Conservation (phyloP, 2,888 invertebrate species). For the Shargacucullia verbasci region DNA sequence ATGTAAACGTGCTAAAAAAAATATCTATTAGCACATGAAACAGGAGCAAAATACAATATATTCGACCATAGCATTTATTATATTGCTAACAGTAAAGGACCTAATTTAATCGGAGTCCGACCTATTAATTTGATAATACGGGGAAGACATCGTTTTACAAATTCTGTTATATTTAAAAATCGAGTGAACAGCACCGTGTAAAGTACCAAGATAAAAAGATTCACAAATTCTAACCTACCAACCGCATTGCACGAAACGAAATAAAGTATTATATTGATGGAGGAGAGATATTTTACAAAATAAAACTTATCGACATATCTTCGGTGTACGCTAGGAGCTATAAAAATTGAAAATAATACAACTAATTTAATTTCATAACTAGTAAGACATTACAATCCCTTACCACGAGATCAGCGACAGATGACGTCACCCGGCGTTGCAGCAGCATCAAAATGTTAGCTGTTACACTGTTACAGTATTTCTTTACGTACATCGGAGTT, state of each 20-base stretch:
- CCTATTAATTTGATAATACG: constrained; percentile 70
- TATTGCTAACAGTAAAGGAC: constrained; percentile 40
- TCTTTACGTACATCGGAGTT: constrained; percentile 48
- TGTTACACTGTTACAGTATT: constrained; percentile 35
- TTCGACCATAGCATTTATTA: constrained; percentile 40
- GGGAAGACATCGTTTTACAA: constrained; percentile 81
- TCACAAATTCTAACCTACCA: constrained; percentile 63
- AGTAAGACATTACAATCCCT: constrained; percentile 88
- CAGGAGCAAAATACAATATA: constrained; percentile 40
- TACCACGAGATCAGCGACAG: constrained; percentile 89
- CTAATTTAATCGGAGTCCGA: constrained; percentile 60
- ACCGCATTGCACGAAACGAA: constrained; percentile 71
- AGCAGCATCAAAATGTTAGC: constrained; percentile 52
- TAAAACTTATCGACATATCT: constrained; percentile 89
- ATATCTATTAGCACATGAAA: constrained; percentile 43
- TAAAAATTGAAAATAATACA: constrained; percentile 89
- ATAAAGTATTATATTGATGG: constrained; percentile 87
- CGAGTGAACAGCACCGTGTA: constrained; percentile 71
- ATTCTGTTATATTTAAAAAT: constrained; percentile 60
- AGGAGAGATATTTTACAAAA: constrained; percentile 88
- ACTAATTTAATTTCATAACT: constrained; percentile 89
- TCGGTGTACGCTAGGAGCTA: constrained; percentile 89
- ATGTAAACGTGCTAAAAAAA: constrained; percentile 51
- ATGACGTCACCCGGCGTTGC: constrained; percentile 81
- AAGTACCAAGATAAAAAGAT: constrained; percentile 60